Percentiles rank a stretch among this genome's conserved stretches.
Evolutionary conservation across 2,113 vertebrate genomes (phyloP).

Genomic region (Pomatorhinus ruficollis): DNA sequence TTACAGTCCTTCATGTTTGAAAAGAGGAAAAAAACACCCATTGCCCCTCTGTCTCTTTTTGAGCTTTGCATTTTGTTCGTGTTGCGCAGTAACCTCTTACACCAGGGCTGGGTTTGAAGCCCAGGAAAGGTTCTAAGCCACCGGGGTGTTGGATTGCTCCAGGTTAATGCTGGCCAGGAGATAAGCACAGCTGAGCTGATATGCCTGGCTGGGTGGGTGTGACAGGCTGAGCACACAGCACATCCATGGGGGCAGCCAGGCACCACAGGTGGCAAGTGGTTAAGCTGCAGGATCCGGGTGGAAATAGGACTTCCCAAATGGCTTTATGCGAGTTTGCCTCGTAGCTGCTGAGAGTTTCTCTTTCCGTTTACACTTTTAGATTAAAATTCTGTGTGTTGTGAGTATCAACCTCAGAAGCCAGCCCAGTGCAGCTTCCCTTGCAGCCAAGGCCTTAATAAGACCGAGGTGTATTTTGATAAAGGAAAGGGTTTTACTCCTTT

Average conservation of each 20-base stretch:
- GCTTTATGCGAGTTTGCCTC: background rate
- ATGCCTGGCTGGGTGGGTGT: accelerated
- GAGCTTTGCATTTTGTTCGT: background rate
- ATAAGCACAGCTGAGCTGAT: too few relatives aligned
- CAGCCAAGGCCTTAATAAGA: background rate
- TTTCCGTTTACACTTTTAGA: background rate
- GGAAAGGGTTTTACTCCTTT: background rate
- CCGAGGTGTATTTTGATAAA: background rate
- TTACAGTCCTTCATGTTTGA: background rate
- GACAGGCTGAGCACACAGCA: accelerated
- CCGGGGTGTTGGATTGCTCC: background rate
- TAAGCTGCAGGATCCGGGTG: background rate
- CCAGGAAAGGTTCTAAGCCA: background rate
- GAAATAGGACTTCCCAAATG: background rate
- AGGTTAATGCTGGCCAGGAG: background rate
- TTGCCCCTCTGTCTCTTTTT: background rate
- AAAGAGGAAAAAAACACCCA: background rate
- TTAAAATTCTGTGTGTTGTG: accelerated
- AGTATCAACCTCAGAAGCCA: background rate
- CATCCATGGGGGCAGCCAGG: too few relatives aligned
- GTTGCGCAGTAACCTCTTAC: background rate
- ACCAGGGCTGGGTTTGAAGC: background rate
- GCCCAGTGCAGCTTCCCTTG: background rate
- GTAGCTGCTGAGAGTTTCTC: background rate
- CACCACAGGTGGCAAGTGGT: too few relatives aligned